These are phyloP conservation scores for Cyprinodon brontotheroides DNA, from an alignment of 2,113 vertebrate species.

Conservation along the genomic window DNA sequence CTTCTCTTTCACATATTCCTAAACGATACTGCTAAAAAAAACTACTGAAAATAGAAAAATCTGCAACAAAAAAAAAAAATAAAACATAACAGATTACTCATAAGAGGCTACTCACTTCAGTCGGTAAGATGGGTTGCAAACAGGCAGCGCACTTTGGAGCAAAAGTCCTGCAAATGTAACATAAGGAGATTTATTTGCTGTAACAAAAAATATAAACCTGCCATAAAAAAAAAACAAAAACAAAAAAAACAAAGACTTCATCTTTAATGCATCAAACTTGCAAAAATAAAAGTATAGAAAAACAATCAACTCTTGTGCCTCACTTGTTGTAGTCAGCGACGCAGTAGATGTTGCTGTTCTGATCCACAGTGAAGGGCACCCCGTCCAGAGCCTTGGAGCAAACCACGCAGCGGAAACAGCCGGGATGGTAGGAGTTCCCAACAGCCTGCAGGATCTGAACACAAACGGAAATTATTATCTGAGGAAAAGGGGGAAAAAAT, in stretches of 20 bases:
- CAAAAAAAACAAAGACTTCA: too few species aligned
- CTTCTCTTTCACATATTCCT: too few species aligned
- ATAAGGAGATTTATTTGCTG: conserved; percentile 4
- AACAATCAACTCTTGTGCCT: conserved; percentile 17
- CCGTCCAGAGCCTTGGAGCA: conserved; percentile 88
- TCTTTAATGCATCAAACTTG: neutral
- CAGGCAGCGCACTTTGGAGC: conserved; percentile 89
- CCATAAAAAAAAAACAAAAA: too few species aligned
- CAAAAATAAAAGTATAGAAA: neutral
- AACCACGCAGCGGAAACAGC: conserved; percentile 89
- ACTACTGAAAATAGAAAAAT: neutral
- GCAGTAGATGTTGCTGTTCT: conserved; percentile 90
- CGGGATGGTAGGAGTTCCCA: conserved; percentile 88
- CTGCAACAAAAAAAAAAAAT: neutral
- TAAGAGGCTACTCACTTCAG: conserved; percentile 79
- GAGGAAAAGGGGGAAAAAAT: too few species aligned
- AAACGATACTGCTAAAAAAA: too few species aligned
- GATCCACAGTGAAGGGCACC: conserved; percentile 89
- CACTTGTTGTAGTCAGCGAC: conserved; percentile 89
- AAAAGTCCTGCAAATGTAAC: conserved; percentile 81
- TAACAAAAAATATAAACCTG: neutral
- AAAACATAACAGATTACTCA: neutral
- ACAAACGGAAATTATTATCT: neutral
- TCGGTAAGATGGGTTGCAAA: conserved; percentile 87
- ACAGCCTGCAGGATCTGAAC: conserved; percentile 87